These are phyloP conservation scores for Cyaniris semiargus DNA, from an alignment of 2,888 invertebrate genomes.

Conservation along the genomic window DNA sequence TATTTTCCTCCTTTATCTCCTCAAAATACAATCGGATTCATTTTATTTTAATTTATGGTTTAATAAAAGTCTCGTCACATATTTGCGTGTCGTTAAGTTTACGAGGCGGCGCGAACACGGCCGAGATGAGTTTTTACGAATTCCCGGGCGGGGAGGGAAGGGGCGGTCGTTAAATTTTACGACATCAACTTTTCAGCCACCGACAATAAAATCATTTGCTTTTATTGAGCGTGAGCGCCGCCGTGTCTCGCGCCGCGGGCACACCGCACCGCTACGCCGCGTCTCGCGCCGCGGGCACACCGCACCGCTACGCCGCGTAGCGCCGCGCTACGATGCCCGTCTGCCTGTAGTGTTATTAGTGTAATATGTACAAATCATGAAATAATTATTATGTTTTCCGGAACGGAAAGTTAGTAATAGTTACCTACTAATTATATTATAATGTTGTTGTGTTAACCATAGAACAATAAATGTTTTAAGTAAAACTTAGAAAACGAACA, in stretches of 20 bases:
- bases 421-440: not conserved
- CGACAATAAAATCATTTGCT: conserved; percentile 56
- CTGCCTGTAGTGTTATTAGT: not conserved
- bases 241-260: not conserved
- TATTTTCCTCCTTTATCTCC: not conserved
- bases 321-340: not conserved
- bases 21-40: not conserved
- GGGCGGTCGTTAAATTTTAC: conserved; percentile 60
- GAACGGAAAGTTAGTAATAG: not conserved
- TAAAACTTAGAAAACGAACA: not conserved
- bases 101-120: conserved; percentile 1
- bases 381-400: not conserved
- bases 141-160: conserved; percentile 20
- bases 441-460: not conserved
- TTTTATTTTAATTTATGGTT: conserved; percentile 10
- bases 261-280: not conserved
- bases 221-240: conserved; percentile 36
- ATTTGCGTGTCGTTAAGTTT: conserved; percentile 22
- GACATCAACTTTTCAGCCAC: conserved; percentile 61
- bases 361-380: not conserved
- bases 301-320: conserved; percentile 1
- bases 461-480: not conserved
- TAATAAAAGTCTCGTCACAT: conserved; percentile 22
- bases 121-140: conserved; percentile 20
- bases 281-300: not conserved